A percentile compares a stretch with the other conserved stretches of the same genome.
Evolutionary conservation across 2,888 invertebrate genomes (phyloP).

Genomic region (Sussaba pulchella): DNA sequence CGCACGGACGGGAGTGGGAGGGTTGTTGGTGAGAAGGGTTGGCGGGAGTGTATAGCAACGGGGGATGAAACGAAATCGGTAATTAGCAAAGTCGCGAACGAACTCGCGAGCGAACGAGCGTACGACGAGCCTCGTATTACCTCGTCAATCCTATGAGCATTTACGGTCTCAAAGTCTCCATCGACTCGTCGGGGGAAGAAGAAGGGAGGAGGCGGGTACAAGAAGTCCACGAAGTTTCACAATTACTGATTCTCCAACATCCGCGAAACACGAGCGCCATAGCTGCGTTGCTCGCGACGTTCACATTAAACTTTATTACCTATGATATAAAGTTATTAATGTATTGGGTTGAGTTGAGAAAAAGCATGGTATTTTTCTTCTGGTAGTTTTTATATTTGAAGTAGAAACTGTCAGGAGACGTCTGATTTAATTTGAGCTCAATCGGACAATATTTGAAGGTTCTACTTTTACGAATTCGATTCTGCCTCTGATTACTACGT

Average conservation of each 20-base stretch:
- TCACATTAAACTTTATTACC: constrained; percentile 40
- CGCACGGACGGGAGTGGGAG: background rate
- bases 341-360: no score
- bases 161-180: background rate
- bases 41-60: background rate
- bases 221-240: constrained; percentile 10
- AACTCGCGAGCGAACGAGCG: constrained; percentile 28
- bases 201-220: background rate
- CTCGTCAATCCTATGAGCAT: constrained; percentile 19
- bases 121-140: background rate
- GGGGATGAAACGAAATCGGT: constrained; percentile 52
- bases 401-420: no score
- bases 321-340: constrained; percentile 32
- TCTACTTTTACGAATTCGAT: no score
- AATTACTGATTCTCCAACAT: constrained; percentile 4
- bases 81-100: constrained; percentile 55
- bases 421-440: no score
- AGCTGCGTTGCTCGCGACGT: constrained; percentile 21
- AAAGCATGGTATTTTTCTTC: no score
- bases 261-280: background rate
- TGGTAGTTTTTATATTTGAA: no score
- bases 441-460: no score
- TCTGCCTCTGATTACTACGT: no score
- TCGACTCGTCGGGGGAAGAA: no score
- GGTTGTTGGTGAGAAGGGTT: background rate